Conservation (phyloP, 2,113 vertebrate genomes). For the Epinephelus fuscoguttatus region DNA sequence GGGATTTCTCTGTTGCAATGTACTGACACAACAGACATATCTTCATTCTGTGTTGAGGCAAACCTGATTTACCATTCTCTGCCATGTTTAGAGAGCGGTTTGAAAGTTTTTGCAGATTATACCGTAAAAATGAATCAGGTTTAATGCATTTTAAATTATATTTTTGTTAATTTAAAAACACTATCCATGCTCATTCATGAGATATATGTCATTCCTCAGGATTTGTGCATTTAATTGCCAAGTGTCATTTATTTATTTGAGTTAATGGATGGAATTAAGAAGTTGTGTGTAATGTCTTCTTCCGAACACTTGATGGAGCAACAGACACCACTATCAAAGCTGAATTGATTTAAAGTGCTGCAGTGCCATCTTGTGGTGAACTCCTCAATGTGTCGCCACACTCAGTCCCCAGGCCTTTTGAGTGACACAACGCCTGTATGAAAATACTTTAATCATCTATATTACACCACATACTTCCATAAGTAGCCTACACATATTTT, state of each 20-base stretch:
- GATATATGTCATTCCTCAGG: not conserved
- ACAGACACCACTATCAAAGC: constrained; percentile 5
- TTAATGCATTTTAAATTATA: not conserved
- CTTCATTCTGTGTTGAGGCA: not conserved
- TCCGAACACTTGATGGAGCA: constrained; percentile 64
- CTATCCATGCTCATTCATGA: not conserved
- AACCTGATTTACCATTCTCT: not conserved
- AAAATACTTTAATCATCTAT: not conserved
- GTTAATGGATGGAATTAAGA: not conserved
- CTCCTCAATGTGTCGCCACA: not conserved
- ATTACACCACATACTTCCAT: not conserved
- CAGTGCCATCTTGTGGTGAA: constrained; percentile 67
- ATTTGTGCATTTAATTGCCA: not conserved
- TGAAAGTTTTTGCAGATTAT: not conserved
- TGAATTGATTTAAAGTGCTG: constrained; percentile 20
- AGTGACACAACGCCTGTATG: not conserved
- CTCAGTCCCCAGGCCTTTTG: not conserved
- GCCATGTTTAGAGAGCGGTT: not conserved
- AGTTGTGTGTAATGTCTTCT: constrained; percentile 11
- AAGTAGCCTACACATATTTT: not conserved
- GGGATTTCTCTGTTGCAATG: constrained; percentile 8
- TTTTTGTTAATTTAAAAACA: not conserved
- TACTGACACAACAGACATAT: not conserved
- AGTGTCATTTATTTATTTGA: not conserved
- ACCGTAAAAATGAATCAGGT: not conserved